These are phyloP conservation scores for Smithornis capensis DNA, from an alignment of 2,113 vertebrate species.

Conservation along the genomic window DNA sequence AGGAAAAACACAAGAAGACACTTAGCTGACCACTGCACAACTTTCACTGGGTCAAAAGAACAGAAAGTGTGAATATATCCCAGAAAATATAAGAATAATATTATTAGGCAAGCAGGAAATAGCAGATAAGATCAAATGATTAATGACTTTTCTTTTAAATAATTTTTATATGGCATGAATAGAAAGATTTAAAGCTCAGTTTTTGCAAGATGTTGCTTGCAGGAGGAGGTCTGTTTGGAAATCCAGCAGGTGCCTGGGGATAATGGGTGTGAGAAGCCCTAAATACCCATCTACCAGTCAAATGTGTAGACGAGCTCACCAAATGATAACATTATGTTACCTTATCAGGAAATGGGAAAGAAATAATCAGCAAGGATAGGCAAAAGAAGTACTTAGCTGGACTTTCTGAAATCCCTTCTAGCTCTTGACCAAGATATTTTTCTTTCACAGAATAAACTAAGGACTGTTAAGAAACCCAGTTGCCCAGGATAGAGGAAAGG, in stretches of 20 bases:
- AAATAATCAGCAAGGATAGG: not conserved
- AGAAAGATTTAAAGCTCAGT: not conserved
- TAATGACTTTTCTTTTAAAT: not conserved
- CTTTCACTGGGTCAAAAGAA: not conserved
- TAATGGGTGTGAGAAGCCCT: not conserved
- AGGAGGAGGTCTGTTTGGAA: not conserved
- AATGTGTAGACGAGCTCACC: not conserved
- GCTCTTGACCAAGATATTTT: not conserved
- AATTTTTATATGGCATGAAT: not conserved
- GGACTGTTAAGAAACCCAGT: not conserved
- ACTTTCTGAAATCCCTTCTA: conserved; percentile 10
- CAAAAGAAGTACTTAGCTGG: not conserved
- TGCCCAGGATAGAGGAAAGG: not conserved
- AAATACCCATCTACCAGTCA: not conserved
- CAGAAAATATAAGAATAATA: not conserved
- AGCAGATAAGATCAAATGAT: not conserved
- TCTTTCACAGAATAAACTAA: conserved; percentile 11
- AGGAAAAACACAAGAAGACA: not conserved
- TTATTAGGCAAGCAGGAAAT: not conserved
- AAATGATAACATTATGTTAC: not conserved
- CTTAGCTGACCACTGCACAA: not conserved
- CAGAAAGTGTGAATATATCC: not conserved
- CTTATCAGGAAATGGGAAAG: not conserved
- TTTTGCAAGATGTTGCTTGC: not conserved
- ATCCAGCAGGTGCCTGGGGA: not conserved